Base-by-base conservation (phyloP, 2,797 vertebrate species). In the Enteromius treurensis region DNA sequence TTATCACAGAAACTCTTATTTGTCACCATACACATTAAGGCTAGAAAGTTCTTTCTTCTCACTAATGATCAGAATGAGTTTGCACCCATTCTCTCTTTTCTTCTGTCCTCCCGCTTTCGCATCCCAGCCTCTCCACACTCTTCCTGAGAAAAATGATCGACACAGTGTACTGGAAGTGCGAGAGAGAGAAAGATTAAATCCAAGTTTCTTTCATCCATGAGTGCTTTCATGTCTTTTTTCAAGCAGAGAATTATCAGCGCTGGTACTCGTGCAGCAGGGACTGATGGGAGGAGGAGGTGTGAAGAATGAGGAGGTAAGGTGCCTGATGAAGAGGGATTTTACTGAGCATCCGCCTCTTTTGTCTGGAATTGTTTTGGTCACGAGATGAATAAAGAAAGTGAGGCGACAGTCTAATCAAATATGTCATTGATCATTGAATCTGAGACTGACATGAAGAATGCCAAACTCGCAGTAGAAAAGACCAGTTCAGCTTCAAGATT, bases 131-230 rank as follows among this genome's bases (percentile, higher is more conserved):
- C 62, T 80, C 77, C 80, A 70, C 82, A 68, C 68, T 85, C 70
- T 94, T 93, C 91, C 47, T 45, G 23, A 84, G 83, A 92, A 94
- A 95, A 93, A 95, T 93, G 90, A 95, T 96, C 95, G 94, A 94
- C 95, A 93, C 92, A 90, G 93, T 93, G 93, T 93, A 91, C 93
- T 94, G 93, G 93, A 95, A 95, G 94, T 95, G 94, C 95, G 94
- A 91, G 70, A n/a, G 74, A 83, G 55, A 65, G 80, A 86, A 79
- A 96, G 95, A 96, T 97, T 96, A 96, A 96, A 97, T 97, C 95
- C 95, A 95, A 96, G 94, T 96, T 96, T 95, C 96, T 97, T 97
- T 98, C 96, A 97, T 97, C 96, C 96, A 94, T 96, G 96, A 96
- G 94, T 92, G 95, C 96, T 98, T 97, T 99, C 96, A 97, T 97